Evolutionary conservation across 2,888 invertebrate species (phyloP), one percentile per base, ranked within the genome.

Genomic region (Himalopsyche tibetana): DNA sequence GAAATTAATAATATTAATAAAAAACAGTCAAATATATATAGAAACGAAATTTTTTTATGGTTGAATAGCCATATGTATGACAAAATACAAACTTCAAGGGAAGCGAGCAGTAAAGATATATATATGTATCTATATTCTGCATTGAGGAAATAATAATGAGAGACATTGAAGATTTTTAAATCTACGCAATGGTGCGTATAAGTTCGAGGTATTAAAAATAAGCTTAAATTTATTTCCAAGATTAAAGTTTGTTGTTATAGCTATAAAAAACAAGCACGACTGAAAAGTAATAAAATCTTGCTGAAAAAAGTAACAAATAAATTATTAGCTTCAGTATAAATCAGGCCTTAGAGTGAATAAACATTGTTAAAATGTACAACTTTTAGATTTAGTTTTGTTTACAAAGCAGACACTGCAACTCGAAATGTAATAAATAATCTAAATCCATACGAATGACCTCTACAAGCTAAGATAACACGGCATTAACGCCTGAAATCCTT

Each of bases 401-500:
- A 63, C 19, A 69, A 69, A 69, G 69, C 69, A 69, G 28, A 69
- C 74, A 74, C 36, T 74, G 74, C 74, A 74, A 9, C 36, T 38
- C 11, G 15, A 36, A 74, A 74, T 84, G 82, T 82, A 84, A 74
- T 55, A 86, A 86, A 84, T 84, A 82, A 86, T 82, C 55, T 79
- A 84, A 84, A 84, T 84, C 82, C 84, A 74, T 19, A 45, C 55
- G 86, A 83, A 87, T 86, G 87, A 87, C 85, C 87, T 84, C 85
- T 82, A 55, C 74, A 55, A 86, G 85, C 87, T 84, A 80, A 86
- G 88, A 88, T 88, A 88, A 88, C 87, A 84, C 69, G 69, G 69
- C 69, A 82, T 87, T 85, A 82, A 79, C 55, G 80, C 45, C 51
- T 38, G 74, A 74, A 74, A 36, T 74, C 74, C 36, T 36, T 38